Conservation (phyloP, 2,888 invertebrate genomes). For the Exocentrus adspersus region DNA sequence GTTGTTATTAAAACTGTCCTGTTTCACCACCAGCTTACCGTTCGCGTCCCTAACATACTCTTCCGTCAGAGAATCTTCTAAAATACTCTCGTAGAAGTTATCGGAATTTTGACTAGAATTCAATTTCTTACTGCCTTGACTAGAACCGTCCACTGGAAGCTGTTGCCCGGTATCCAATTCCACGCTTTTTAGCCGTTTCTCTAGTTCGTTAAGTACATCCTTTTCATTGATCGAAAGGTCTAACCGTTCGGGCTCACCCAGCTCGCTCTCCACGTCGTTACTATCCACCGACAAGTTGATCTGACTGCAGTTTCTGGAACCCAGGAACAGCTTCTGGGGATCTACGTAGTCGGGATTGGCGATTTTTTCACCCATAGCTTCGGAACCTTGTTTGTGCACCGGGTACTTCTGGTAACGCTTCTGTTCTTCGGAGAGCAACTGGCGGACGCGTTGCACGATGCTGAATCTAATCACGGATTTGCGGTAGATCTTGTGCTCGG, state of each 20-base stretch:
- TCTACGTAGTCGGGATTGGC: conserved; percentile 89
- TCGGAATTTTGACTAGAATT: conserved; percentile 60
- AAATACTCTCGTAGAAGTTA: conserved; percentile 59
- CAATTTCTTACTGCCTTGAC: conserved; percentile 47
- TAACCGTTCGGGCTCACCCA: conserved; percentile 50
- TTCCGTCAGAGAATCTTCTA: conserved; percentile 59
- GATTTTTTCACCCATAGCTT: conserved; percentile 85
- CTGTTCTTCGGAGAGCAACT: conserved; percentile 60
- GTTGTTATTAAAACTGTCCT: conserved; percentile 53
- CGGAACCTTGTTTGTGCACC: conserved; percentile 82
- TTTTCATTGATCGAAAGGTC: conserved; percentile 60
- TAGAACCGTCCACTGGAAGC: conserved; percentile 48
- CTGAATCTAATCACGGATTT: conserved; percentile 71
- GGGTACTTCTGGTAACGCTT: conserved; percentile 61
- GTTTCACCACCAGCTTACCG: conserved; percentile 52
- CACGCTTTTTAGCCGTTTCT: conserved; percentile 51
- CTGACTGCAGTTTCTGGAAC: conserved; percentile 49
- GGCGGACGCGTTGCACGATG: conserved; percentile 68
- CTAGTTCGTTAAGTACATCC: conserved; percentile 60
- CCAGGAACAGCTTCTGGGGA: conserved; percentile 72
- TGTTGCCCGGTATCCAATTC: conserved; percentile 34
- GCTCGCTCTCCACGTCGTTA: conserved; percentile 41
- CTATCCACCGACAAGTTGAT: conserved; percentile 40
- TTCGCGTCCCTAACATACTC: conserved; percentile 54
- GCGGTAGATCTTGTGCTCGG: conserved; percentile 83